A percentile compares a stretch with the other conserved stretches of the same genome.
These are phyloP conservation scores for Xestobium rufovillosum DNA, from an alignment of 2,888 invertebrate genomes.

Conservation along the genomic window DNA sequence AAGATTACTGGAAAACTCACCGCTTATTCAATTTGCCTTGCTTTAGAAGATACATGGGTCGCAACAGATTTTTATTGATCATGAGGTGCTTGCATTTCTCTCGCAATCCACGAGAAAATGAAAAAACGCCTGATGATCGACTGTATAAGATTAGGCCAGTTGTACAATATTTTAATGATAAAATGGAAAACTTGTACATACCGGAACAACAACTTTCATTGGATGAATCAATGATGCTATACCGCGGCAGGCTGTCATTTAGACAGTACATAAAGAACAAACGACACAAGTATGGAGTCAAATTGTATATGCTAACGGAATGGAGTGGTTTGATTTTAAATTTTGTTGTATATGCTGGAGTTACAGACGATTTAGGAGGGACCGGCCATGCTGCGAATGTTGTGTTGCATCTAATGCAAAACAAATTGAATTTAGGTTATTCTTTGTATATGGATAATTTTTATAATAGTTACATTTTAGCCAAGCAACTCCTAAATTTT, in stretches of 20 bases:
- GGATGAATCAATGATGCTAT: conserved; percentile 1
- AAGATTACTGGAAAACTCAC: too few species aligned
- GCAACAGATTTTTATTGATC: too few species aligned
- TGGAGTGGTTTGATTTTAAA: not conserved
- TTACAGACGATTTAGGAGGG: too few species aligned
- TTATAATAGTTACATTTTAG: not conserved
- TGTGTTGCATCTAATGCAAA: not conserved
- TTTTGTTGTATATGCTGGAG: not conserved
- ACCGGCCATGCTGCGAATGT: not conserved
- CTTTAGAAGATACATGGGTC: too few species aligned
- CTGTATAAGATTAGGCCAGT: conserved; percentile 1
- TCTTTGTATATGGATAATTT: not conserved
- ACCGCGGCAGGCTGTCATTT: not conserved
- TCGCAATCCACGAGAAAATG: not conserved
- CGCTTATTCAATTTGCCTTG: too few species aligned
- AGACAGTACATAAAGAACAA: not conserved
- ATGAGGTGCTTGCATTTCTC: conserved; percentile 1
- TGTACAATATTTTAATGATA: not conserved
- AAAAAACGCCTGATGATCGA: not conserved
- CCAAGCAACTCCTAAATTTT: not conserved
- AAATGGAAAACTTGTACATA: too few species aligned
- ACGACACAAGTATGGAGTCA: not conserved
- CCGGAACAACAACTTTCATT: not conserved
- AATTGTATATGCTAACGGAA: conserved; percentile 2
- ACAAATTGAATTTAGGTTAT: not conserved